A percentile compares a stretch with the other conserved stretches of the same genome.
These are phyloP conservation scores for Scaptomyza pallida DNA, from an alignment of 1,140 invertebrate species.

Conservation along the genomic window DNA sequence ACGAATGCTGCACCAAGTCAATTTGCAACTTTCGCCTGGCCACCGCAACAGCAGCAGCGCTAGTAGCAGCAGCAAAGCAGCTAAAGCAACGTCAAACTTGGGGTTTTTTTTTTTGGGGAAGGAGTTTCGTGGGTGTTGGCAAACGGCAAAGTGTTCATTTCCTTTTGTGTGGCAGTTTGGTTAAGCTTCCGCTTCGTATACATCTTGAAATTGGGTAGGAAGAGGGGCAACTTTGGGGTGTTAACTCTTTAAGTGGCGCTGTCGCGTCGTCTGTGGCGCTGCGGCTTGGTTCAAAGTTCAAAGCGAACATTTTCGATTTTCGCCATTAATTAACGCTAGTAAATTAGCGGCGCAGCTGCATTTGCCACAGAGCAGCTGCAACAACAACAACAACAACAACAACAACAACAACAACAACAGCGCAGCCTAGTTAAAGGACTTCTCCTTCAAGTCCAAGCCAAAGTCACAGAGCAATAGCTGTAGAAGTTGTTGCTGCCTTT, in stretches of 20 bases:
- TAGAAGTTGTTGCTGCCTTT: not conserved
- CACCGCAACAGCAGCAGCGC: conserved; percentile 24
- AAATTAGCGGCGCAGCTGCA: conserved; percentile 65
- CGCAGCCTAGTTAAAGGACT: not conserved
- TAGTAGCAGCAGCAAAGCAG: not conserved
- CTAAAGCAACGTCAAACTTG: not conserved
- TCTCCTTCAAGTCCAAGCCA: not conserved
- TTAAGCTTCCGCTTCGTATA: conserved; percentile 1
- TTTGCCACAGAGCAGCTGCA: conserved; percentile 23
- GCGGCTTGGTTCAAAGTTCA: conserved; percentile 65
- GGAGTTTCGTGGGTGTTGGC: not conserved
- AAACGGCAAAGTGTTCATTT: conserved; percentile 67
- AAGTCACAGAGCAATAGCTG: not conserved
- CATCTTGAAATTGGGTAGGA: not conserved
- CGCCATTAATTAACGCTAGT: conserved; percentile 77
- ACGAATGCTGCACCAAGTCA: conserved; percentile 38
- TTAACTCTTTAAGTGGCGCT: conserved; percentile 56
- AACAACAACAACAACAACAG: too few relatives aligned
- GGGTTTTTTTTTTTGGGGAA: not conserved
- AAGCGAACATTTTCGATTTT: conserved; percentile 74
- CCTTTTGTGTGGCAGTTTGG: conserved; percentile 55
- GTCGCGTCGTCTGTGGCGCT: conserved; percentile 48
- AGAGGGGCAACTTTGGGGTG: not conserved
- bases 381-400: not conserved
- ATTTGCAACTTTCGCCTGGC: conserved; percentile 63